Conservation (phyloP, 2,113 vertebrate genomes). For the Malurus cyaneus region DNA sequence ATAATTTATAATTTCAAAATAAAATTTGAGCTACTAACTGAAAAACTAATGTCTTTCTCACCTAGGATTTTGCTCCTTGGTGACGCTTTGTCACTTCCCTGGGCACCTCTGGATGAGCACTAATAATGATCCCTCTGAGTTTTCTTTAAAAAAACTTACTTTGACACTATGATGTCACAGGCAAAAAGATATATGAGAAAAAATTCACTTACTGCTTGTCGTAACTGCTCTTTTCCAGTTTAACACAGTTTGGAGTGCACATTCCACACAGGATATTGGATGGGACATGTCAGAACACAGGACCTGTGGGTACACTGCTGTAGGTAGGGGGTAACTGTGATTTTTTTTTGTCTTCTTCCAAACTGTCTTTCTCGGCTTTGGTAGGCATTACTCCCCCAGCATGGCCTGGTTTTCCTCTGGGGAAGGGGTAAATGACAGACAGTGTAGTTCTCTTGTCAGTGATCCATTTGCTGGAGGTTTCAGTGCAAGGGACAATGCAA, state of each 20-base stretch:
- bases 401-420: neutral
- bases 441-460: neutral
- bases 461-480: neutral
- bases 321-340: neutral
- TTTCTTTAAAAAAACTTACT: neutral
- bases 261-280: neutral
- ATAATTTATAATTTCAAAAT: neutral
- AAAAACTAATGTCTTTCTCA: neutral
- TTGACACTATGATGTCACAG: neutral
- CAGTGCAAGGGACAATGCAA: neutral
- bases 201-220: neutral
- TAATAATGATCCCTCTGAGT: neutral
- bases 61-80: accelerated
- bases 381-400: neutral
- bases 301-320: neutral
- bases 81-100: neutral
- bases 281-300: neutral
- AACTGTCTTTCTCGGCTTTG: neutral
- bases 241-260: neutral
- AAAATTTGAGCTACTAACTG: neutral
- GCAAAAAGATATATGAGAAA: neutral
- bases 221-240: neutral
- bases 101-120: neutral
- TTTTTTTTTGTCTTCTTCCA: neutral
- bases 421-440: neutral